Evolutionary conservation across 2,113 vertebrate genomes (phyloP), one percentile per base, ranked within the genome.

Genomic region (Galeopterus variegatus): DNA sequence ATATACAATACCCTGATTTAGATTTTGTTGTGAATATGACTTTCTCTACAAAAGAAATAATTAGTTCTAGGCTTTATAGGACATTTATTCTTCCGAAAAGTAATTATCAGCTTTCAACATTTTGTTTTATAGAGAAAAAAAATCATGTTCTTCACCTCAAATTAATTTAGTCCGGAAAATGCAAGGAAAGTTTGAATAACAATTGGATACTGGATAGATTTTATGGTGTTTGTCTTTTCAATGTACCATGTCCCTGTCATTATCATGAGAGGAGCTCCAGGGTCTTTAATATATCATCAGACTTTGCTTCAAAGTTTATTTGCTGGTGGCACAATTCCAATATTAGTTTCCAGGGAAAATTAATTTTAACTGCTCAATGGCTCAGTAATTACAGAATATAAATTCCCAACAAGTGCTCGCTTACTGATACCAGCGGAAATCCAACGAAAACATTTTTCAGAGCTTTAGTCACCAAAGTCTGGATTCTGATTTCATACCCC

Each of bases 231-330:
- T 65, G 23, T 90, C 64, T 75, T 45, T 76, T 58, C 60, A 12
- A 18, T 6, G 33, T 3, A 3, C 28, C 0, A 0, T 58, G 54
- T 21, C 15, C 3, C 3, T 45, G 60, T 26, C 8, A 1, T 41
- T 41, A 13, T 36, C 31, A 17, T 2, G 36, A 64, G 45, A 60
- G 48, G 28, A 45, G 33, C 24, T 13, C 26, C 15, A 0, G n/a
- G 48, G 58, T 0, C 9, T 18, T 21, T 50, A 80, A 52, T 15
- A 8, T 2, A 41, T n/a, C 56, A 90, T 26, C n/a, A 45, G 33
- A 48, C 14, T 50, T 41, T 67, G 36, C 88, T 45, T 77, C 70
- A 48, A 77, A 84, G 33, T 18, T 4, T 54, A 70, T 60, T 76
- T 77, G 11, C 82, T 75, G 12, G 45, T 2, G 14, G 69, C 64